These are phyloP conservation scores for Coracopsis vasa DNA, from an alignment of 2,113 vertebrate genomes.

Conservation along the genomic window DNA sequence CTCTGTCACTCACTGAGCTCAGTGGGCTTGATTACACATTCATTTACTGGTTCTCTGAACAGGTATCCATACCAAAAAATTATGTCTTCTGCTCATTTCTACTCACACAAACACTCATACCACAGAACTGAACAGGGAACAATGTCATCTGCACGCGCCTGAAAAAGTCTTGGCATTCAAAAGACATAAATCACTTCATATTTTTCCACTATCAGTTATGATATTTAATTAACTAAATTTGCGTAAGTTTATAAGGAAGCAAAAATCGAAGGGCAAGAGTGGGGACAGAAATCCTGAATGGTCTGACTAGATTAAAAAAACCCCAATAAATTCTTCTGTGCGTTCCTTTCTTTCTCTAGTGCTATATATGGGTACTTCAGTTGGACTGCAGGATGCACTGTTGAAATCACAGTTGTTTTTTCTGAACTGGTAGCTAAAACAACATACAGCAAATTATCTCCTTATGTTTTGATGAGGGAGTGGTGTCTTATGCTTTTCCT, in stretches of 20 bases:
- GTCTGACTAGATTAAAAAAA: background rate
- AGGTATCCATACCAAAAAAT: background rate
- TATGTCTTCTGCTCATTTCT: background rate
- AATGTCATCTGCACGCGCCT: accelerated
- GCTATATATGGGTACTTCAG: background rate
- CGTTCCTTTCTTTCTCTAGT: background rate
- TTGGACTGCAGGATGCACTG: background rate
- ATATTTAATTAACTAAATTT: background rate
- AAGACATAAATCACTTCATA: background rate
- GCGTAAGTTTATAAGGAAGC: background rate
- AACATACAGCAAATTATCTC: background rate
- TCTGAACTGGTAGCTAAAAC: background rate
- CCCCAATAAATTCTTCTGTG: accelerated
- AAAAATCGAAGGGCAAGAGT: background rate
- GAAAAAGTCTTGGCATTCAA: background rate
- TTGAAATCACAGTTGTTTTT: background rate
- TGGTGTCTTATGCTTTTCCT: background rate
- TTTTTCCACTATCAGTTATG: background rate
- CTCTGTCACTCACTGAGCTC: background rate
- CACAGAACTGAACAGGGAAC: background rate
- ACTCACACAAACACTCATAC: background rate
- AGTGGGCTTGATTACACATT: background rate
- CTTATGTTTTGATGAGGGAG: background rate
- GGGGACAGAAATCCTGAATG: background rate
- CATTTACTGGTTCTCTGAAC: background rate